These are phyloP conservation scores for Byasa hedistus DNA, from an alignment of 2,888 invertebrate genomes.

Conservation along the genomic window DNA sequence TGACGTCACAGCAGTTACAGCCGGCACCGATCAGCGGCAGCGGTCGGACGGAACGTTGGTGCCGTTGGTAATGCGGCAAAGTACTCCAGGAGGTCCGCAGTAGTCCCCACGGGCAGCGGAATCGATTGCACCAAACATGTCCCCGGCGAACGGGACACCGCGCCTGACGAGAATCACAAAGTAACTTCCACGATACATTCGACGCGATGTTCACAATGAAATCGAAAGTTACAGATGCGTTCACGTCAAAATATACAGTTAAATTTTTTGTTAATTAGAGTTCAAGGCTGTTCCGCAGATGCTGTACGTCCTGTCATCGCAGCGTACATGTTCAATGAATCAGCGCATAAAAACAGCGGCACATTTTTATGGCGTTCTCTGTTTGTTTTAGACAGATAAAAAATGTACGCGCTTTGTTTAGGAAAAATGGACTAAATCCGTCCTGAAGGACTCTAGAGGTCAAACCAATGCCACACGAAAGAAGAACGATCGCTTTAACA, in stretches of 20 bases:
- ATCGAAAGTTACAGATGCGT: constrained; percentile 6
- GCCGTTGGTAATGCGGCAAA: constrained; percentile 26
- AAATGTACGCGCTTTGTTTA: background rate
- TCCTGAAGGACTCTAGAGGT: constrained; percentile 9
- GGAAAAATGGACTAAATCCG: background rate
- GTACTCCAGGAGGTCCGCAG: background rate
- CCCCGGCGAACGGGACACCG: background rate
- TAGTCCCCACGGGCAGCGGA: no score
- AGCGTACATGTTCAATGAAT: constrained; percentile 10
- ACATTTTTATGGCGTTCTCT: constrained; percentile 1
- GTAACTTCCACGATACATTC: background rate
- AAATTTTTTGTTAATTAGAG: constrained; percentile 7
- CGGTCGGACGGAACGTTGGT: constrained; percentile 6
- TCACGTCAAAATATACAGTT: constrained; percentile 6
- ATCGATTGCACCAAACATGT: background rate
- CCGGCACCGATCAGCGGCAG: constrained; percentile 1
- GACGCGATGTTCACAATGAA: background rate
- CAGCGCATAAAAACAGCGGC: constrained; percentile 18
- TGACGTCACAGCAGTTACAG: constrained; percentile 16
- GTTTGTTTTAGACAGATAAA: background rate
- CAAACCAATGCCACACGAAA: constrained; percentile 11
- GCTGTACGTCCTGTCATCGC: constrained; percentile 8
- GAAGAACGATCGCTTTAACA: no score
- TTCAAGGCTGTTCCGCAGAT: constrained; percentile 9
- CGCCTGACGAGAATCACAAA: constrained; percentile 4